A percentile compares a stretch with the other conserved stretches of the same genome.
Evolutionary conservation across 2,797 vertebrate genomes (phyloP).

Genomic region (Coregonus sp.): DNA sequence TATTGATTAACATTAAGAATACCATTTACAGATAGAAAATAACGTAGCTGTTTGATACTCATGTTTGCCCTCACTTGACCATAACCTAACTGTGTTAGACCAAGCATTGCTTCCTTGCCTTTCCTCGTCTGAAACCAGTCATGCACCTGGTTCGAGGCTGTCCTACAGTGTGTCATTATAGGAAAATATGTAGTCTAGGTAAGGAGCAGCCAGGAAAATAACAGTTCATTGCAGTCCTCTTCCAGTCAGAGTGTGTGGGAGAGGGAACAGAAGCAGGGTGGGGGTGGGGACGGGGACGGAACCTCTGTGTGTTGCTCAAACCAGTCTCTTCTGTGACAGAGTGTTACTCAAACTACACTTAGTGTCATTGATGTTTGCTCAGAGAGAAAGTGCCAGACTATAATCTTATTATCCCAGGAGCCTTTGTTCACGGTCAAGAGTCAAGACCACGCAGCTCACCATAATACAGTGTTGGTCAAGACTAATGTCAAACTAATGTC

Average conservation of each 20-base stretch:
- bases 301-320: background rate
- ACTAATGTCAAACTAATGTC: background rate
- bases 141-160: slow-evolving; percentile 3
- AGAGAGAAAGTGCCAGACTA: background rate
- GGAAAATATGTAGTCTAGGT: background rate
- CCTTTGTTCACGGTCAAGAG: background rate
- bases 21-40: too few species aligned
- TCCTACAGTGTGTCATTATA: background rate
- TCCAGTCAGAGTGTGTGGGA: background rate
- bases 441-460: background rate
- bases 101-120: background rate
- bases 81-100: background rate
- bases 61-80: background rate
- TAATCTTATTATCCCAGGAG: background rate
- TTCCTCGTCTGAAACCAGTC: slow-evolving; percentile 1
- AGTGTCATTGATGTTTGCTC: too few species aligned
- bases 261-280: background rate
- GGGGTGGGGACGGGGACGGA: background rate
- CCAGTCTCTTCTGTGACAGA: background rate
- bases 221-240: background rate
- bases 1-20: too few species aligned
- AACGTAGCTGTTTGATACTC: background rate
- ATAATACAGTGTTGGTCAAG: background rate
- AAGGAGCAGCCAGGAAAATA: background rate
- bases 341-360: too few species aligned